A percentile compares a stretch with the other conserved stretches of the same genome.
Conservation (phyloP, 2,888 invertebrate species). For the Drosophila neonasuta region DNA sequence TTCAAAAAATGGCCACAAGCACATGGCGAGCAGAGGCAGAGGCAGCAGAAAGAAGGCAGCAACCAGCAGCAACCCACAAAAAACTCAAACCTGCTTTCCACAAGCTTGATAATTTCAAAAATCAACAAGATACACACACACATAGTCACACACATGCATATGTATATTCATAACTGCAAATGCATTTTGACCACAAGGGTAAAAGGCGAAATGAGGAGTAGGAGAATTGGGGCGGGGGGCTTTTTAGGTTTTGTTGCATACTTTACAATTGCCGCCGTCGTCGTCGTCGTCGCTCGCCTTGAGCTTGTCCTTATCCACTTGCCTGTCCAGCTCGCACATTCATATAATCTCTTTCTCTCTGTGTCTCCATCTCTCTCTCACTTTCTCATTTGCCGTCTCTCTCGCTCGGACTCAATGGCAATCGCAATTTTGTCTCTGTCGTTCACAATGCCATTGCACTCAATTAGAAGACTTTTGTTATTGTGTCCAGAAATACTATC, state of each 20-base stretch:
- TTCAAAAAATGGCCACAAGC: constrained; percentile 73
- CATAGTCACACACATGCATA: constrained; percentile 10
- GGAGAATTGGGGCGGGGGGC: constrained; percentile 6
- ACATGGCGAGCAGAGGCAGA: constrained; percentile 42
- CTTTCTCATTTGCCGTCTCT: neutral
- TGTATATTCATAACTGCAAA: constrained; percentile 72
- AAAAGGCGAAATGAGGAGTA: constrained; percentile 10
- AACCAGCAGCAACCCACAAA: constrained; percentile 22
- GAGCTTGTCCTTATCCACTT: constrained; percentile 52
- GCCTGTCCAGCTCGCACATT: constrained; percentile 32
- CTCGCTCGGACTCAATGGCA: constrained; percentile 5
- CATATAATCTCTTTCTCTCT: constrained; percentile 15
- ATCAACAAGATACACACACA: constrained; percentile 65
- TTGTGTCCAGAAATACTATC: constrained; percentile 37
- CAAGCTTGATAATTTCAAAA: constrained; percentile 75
- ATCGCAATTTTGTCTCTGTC: constrained; percentile 13
- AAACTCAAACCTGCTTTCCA: constrained; percentile 25
- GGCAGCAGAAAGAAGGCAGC: constrained; percentile 2
- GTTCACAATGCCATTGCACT: constrained; percentile 62
- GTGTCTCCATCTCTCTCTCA: constrained; percentile 3
- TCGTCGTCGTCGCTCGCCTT: constrained; percentile 32
- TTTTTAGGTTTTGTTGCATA: constrained; percentile 55
- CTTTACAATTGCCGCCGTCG: constrained; percentile 42
- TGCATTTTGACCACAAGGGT: constrained; percentile 70
- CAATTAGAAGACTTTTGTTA: constrained; percentile 76